Base-by-base conservation (phyloP, 1,140 invertebrate species). In the Lordiphosa stackelbergi region DNA sequence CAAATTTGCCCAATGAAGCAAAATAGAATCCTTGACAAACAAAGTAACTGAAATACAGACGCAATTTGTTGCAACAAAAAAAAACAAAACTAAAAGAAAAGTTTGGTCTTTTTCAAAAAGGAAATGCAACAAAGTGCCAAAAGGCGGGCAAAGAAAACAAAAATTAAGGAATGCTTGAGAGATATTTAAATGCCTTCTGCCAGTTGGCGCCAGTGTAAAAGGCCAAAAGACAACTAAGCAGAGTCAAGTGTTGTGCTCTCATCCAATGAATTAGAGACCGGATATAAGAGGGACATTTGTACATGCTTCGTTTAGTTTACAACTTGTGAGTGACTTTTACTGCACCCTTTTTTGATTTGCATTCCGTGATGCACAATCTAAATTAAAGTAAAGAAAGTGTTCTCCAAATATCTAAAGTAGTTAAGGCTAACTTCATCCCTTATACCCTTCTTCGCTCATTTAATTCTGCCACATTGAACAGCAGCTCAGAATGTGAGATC, bases 21-120 rank as follows among this genome's bases (percentile, higher is more conserved):
- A 52, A 64, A 19, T 24, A 10, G 13, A 41, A 38, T 7, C 12
- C 5, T 1, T 37, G 43, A 31, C 19, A 49, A 41, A 45, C 53
- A 52, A 58, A 53, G 51, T 45, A 58, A 73, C 57, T 60, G 52
- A 37, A 55, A 66, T 65, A 35, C 48, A 43, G 52, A 54, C 59
- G 54, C 71, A 73, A 73, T 73, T 73, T 73, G 70, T 65, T 69
- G 65, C 2, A 52, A 74, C 60, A 69, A 69, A 74, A n/a, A n/a
- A n/a, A n/a, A n/a, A n/a, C n/a, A n/a, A n/a, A n/a, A n/a, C 70
- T 22, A 74, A 74, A 65, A 59, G n/a, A 11, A 57, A 73, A 53
- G 53, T 52, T 65, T 68, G 56, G 37, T 28, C 31, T 24, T 28
- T 31, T n/a, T 34, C 22, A 43, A 43, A 46, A 35, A 45, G 56